A percentile compares a stretch with the other conserved stretches of the same genome.
phyloP scores from a whole-genome alignment of 2,113 vertebrate genomes.

The Eretmochelys imbricata region DNA sequence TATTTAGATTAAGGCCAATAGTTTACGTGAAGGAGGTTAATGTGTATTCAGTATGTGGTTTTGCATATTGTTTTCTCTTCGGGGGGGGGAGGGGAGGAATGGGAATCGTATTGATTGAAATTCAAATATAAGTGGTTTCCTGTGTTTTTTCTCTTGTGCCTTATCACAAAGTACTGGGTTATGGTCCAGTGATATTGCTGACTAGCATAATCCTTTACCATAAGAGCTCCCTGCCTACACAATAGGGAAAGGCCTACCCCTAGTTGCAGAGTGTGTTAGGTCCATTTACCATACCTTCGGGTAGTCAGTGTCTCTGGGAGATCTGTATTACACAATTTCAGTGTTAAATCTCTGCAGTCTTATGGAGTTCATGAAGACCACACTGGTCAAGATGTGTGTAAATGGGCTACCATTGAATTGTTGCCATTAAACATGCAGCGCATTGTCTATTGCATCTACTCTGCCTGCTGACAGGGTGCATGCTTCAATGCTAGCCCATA shows the following conservation, averaged over 20 bases:
- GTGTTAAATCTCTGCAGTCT: neutral
- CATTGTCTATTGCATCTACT: neutral
- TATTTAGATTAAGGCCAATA: neutral
- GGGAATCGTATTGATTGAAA: neutral
- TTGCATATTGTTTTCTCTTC: neutral
- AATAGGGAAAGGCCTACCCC: neutral
- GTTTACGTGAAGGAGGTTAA: neutral
- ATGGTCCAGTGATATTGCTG: neutral
- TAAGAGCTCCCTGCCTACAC: neutral
- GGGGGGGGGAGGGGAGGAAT: too few relatives aligned
- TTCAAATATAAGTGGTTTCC: neutral
- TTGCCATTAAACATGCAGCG: neutral
- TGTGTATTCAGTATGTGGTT: neutral
- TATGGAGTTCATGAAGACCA: neutral
- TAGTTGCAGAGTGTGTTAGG: neutral
- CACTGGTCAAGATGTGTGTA: neutral
- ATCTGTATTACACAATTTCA: neutral
- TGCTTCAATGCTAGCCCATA: neutral
- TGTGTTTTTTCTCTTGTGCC: neutral
- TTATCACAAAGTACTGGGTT: neutral
- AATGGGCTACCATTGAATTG: neutral
- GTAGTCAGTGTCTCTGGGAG: neutral
- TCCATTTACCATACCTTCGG: neutral
- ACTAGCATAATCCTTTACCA: neutral
- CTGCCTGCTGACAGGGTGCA: neutral